A percentile compares a stretch with the other conserved stretches of the same genome.
Conservation (phyloP, 2,113 vertebrate species). For the Melanotaenia duboulayi region DNA sequence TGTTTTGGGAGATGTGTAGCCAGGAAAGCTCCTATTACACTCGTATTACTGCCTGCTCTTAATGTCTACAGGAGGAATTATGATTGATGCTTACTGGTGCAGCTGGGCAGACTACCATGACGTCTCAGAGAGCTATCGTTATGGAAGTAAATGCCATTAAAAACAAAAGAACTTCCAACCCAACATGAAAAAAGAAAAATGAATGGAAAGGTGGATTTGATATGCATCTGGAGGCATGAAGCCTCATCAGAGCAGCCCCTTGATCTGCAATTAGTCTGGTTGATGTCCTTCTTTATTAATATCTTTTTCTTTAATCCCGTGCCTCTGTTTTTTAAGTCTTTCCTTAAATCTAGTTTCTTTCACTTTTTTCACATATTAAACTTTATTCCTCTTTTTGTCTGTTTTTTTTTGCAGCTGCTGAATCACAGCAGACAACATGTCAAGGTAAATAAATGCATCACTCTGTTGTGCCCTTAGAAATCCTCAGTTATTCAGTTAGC, state of each 20-base stretch:
- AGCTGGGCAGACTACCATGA: constrained; percentile 39
- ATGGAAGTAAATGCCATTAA: constrained; percentile 25
- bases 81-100: constrained; percentile 55
- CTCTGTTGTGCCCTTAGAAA: constrained; percentile 20
- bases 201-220: constrained; percentile 47
- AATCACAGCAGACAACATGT: constrained; percentile 35
- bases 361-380: constrained; percentile 46
- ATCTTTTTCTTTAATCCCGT: background rate
- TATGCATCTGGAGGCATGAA: constrained; percentile 59
- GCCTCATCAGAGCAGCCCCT: constrained; percentile 26
- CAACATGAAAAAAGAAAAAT: constrained; percentile 32
- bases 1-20: constrained; percentile 52
- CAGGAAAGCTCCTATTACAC: constrained; percentile 43
- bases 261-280: constrained; percentile 35
- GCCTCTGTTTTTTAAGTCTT: background rate
- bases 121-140: constrained; percentile 47
- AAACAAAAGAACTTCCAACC: constrained; percentile 24
- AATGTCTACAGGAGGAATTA: constrained; percentile 31
- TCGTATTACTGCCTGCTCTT: constrained; percentile 44
- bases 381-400: constrained; percentile 54
- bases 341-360: constrained; percentile 50
- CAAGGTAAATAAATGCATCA: constrained; percentile 65
- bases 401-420: constrained; percentile 51
- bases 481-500: constrained; percentile 3
- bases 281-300: constrained; percentile 35